Percentiles rank a stretch among this genome's conserved stretches.
Conservation (phyloP, 2,113 vertebrate species). For the Rhineura floridana region DNA sequence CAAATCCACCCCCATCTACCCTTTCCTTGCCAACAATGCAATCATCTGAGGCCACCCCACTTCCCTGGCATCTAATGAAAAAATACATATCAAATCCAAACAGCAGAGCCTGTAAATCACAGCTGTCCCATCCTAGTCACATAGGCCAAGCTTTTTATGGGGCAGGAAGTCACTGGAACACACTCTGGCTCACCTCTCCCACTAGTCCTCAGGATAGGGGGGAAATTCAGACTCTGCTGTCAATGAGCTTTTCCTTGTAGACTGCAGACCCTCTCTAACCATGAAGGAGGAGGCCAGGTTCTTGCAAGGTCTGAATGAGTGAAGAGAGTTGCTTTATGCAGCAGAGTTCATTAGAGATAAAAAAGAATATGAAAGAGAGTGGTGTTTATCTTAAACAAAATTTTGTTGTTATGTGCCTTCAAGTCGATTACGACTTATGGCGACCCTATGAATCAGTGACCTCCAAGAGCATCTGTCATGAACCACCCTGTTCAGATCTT, state of each 20-base stretch:
- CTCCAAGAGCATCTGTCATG: too few species aligned
- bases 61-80: constrained; percentile 59
- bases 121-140: constrained; percentile 48
- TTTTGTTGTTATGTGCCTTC: too few species aligned
- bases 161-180: constrained; percentile 66
- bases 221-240: not conserved
- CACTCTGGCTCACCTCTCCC: constrained; percentile 68
- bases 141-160: constrained; percentile 56
- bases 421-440: too few species aligned
- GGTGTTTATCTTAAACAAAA: too few species aligned
- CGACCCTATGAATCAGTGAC: too few species aligned
- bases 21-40: constrained; percentile 66
- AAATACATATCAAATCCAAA: constrained; percentile 58
- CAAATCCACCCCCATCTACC: constrained; percentile 61
- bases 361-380: too few species aligned
- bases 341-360: too few species aligned
- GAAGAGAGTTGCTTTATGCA: too few species aligned
- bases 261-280: not conserved
- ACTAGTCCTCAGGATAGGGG: constrained; percentile 26
- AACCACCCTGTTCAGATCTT: too few species aligned
- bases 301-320: too few species aligned
- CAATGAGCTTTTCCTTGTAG: not conserved
- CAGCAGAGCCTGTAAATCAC: constrained; percentile 63
- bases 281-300: not conserved
- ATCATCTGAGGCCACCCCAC: constrained; percentile 63